phyloP scores from a whole-genome alignment of 2,797 vertebrate species.

The Coilia nasus region DNA sequence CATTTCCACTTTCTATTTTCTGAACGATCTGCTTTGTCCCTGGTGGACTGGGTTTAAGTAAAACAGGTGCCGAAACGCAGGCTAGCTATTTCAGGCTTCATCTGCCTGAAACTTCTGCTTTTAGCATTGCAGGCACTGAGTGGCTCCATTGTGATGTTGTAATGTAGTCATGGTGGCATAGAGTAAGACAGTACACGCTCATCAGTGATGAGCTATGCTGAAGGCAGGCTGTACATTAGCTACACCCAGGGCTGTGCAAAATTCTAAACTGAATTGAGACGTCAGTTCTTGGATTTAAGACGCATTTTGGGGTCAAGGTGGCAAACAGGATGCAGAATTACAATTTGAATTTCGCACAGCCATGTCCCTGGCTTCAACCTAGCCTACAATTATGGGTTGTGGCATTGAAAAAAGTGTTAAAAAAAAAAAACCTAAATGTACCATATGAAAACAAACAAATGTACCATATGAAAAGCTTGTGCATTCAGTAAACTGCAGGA shows the following conservation, averaged over 20 bases:
- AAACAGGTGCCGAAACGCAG: not conserved
- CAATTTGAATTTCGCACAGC: too few species aligned
- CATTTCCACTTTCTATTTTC: constrained; percentile 16
- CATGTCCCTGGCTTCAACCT: too few species aligned
- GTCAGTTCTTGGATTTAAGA: too few species aligned
- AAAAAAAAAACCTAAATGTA: not conserved
- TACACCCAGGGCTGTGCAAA: too few species aligned
- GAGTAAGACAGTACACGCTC: not conserved
- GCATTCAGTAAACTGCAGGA: not conserved
- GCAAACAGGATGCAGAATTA: too few species aligned
- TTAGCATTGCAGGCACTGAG: not conserved
- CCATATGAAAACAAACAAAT: not conserved
- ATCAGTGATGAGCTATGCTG: too few species aligned
- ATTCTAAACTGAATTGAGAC: too few species aligned
- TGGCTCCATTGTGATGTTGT: not conserved
- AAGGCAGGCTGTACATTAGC: too few species aligned
- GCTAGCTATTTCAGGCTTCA: constrained; percentile 37
- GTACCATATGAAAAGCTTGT: not conserved
- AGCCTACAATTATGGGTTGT: not conserved
- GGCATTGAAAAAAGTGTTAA: not conserved
- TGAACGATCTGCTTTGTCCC: not conserved
- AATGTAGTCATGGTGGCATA: not conserved
- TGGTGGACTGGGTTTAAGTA: not conserved
- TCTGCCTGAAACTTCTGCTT: constrained; percentile 25
- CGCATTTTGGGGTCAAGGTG: too few species aligned